A percentile compares a stretch with the other conserved stretches of the same genome.
Evolutionary conservation across 1,140 invertebrate genomes (phyloP).

Genomic region (Bombus terrestris): DNA sequence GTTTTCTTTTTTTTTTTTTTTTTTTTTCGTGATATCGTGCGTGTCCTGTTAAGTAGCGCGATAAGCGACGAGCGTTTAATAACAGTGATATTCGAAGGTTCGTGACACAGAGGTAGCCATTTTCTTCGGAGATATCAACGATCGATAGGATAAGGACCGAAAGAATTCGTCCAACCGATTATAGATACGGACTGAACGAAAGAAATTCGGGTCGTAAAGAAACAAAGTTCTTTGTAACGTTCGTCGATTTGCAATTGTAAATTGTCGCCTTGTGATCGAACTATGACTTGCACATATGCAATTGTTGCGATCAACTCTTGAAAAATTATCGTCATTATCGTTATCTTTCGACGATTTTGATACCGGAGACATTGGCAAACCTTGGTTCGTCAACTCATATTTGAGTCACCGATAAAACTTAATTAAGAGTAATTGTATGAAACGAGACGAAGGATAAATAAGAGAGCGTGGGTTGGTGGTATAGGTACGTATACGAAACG

Average conservation of each 20-base stretch:
- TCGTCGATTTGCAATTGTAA: too few species aligned
- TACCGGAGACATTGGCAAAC: neutral
- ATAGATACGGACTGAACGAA: too few species aligned
- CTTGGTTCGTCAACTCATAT: neutral
- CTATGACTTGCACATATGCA: too few species aligned
- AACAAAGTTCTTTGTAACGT: too few species aligned
- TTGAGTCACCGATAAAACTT: neutral
- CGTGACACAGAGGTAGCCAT: neutral
- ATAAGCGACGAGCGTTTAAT: neutral
- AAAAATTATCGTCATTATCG: too few species aligned
- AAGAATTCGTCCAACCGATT: too few species aligned
- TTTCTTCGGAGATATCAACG: neutral
- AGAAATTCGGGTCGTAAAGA: too few species aligned
- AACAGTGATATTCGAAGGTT: neutral
- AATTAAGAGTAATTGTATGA: neutral
- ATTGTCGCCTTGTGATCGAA: too few species aligned
- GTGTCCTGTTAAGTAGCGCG: too few species aligned
- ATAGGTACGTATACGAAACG: too few species aligned
- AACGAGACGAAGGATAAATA: neutral
- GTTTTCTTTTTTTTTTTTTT: neutral
- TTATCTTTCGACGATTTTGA: neutral
- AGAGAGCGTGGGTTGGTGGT: neutral
- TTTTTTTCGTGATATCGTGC: neutral
- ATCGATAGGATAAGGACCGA: too few species aligned
- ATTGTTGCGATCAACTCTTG: too few species aligned